A percentile compares a stretch with the other conserved stretches of the same genome.
Conservation (phyloP, 2,888 invertebrate species). For the Eupeodes latifasciatus region DNA sequence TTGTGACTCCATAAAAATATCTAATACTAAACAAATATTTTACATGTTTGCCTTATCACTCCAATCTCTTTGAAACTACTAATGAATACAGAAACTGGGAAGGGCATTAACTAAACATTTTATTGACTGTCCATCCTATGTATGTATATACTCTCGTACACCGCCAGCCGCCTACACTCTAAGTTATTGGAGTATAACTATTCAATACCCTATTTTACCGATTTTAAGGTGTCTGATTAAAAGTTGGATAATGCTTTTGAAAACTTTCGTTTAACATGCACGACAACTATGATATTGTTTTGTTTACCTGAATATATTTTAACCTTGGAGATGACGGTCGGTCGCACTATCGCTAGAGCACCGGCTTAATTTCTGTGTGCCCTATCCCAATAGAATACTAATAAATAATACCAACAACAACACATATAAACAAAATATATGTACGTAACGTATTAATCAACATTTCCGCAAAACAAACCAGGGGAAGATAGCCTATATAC, state of each 20-base stretch:
- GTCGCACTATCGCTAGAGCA: slow-evolving; percentile 33
- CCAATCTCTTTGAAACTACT: slow-evolving; percentile 8
- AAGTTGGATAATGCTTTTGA: slow-evolving; percentile 36
- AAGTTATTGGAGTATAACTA: background rate
- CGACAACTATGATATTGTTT: background rate
- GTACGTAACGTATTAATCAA: background rate
- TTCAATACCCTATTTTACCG: slow-evolving; percentile 20
- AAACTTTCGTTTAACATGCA: slow-evolving; percentile 42
- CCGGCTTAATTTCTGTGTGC: slow-evolving; percentile 41
- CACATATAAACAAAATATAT: background rate
- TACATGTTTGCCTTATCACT: background rate
- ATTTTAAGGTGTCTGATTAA: slow-evolving; percentile 43
- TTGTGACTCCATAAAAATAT: slow-evolving; percentile 11
- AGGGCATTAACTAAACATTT: slow-evolving; percentile 15
- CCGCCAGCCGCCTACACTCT: slow-evolving; percentile 44
- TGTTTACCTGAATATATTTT: slow-evolving; percentile 14
- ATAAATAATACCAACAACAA: slow-evolving; percentile 11
- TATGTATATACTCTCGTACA: background rate
- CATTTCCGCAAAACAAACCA: slow-evolving; percentile 11
- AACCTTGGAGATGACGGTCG: slow-evolving; percentile 58
- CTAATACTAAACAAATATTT: background rate
- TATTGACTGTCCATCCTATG: slow-evolving; percentile 12
- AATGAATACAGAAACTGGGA: slow-evolving; percentile 16
- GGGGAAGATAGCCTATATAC: slow-evolving; percentile 3
- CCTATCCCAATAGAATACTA: slow-evolving; percentile 57